Base-by-base conservation (phyloP, 2,113 vertebrate genomes). In the Psophia crepitans region DNA sequence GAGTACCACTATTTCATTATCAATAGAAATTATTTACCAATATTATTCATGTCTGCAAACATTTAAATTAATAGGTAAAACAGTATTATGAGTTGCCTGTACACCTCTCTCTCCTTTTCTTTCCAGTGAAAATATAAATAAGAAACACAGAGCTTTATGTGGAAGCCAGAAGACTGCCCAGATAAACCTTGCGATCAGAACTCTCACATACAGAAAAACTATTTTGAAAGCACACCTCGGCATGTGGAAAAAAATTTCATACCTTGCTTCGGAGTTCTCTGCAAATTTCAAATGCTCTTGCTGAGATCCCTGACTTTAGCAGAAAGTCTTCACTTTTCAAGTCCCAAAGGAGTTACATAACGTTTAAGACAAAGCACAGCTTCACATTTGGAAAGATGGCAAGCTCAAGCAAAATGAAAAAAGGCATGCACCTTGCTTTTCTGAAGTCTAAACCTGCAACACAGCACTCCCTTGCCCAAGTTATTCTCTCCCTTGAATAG, bases 361-460 rank as follows among this genome's bases (percentile, higher is more conserved):
- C 8, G 74, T 35, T 70, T 17, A 57, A 51, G 64, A 78, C 37
- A 75, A 84, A 88, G 66, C 43, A 82, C 11, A 77, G 41, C 54
- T 84, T 84, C 26, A 13, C 0, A 0, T 70, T 75, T 9, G 2
- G 32, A 58, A 74, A 57, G 33, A 56, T 1, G 3, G 46, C 5
- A 65, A 81, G 46, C 28, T 53, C 60, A 68, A 88, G 35, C 8
- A 89, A 78, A 90, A 90, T 19, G 14, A 57, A 28, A 57, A 27
- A 61, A 70, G 32, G 49, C 12, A 74, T 2, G 30, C 5, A 33
- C 20, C 28, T 81, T 56, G 64, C 9, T 78, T 18, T 71, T 79
- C 64, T 43, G 20, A 81, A 78, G 57, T 16, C 57, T 4, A 2
- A 64, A 71, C 10, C 14, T 27, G 32, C 43, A 84, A 66, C 33